These are phyloP conservation scores for Nannoperca australis DNA, from an alignment of 2,797 vertebrate genomes.

Conservation along the genomic window DNA sequence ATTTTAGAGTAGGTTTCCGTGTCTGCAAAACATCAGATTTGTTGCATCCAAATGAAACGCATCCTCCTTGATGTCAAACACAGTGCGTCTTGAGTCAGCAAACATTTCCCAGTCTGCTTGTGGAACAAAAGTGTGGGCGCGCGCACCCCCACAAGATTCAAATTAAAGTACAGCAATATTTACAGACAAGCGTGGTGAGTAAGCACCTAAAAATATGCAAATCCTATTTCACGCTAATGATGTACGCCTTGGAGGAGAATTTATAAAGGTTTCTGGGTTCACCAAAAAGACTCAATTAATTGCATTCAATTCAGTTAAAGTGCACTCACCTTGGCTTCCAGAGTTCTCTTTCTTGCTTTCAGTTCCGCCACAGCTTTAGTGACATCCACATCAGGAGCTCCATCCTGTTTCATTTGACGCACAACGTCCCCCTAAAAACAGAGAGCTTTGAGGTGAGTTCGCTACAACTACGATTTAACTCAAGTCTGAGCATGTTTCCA, in stretches of 20 bases:
- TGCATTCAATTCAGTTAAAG: not conserved
- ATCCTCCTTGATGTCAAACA: not conserved
- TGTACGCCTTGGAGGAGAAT: not conserved
- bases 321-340: conserved; percentile 92
- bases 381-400: conserved; percentile 93
- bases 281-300: not conserved
- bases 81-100: not conserved
- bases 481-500: not conserved
- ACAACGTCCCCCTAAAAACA: conserved; percentile 92
- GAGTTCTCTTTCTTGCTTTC: conserved; percentile 92
- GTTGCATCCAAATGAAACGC: accelerated
- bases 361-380: conserved; percentile 96
- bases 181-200: not conserved
- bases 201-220: not conserved
- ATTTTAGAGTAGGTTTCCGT: not conserved
- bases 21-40: not conserved
- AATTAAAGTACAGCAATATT: not conserved
- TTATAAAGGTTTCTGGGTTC: not conserved
- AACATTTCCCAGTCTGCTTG: not conserved
- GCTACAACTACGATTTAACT: not conserved
- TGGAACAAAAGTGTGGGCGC: not conserved
- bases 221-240: not conserved
- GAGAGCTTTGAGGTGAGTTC: conserved; percentile 11
- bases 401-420: conserved; percentile 93
- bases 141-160: too few species aligned